These are phyloP conservation scores for Beris chalybata DNA, from an alignment of 2,888 invertebrate species.

Conservation along the genomic window DNA sequence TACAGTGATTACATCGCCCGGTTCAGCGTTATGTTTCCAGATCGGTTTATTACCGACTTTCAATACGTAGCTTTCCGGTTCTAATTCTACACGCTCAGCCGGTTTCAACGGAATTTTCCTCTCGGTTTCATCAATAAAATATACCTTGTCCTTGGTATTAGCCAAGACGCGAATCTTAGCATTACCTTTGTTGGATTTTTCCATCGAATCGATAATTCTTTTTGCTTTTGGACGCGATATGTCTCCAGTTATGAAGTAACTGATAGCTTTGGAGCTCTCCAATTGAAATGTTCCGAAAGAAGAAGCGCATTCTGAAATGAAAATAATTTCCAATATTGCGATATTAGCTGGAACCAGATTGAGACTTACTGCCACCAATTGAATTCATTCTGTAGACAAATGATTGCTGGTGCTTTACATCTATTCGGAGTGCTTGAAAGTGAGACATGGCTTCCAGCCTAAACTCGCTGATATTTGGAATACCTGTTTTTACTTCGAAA, in stretches of 20 bases:
- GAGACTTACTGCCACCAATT: too few relatives aligned
- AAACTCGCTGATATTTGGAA: constrained; percentile 39
- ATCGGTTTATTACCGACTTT: neutral
- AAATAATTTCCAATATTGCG: neutral
- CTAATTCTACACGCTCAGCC: too few relatives aligned
- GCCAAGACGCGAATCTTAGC: constrained; percentile 13
- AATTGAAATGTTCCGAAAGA: constrained; percentile 12
- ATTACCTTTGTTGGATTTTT: constrained; percentile 19
- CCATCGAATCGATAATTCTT: neutral
- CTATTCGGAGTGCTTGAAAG: constrained; percentile 45
- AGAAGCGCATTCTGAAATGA: constrained; percentile 16
- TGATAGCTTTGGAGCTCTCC: constrained; percentile 19
- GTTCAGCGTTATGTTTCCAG: constrained; percentile 35
- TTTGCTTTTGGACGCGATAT: neutral
- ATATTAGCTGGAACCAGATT: too few relatives aligned
- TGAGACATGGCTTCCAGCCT: constrained; percentile 40
- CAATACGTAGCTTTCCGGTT: neutral
- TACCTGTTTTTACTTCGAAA: constrained; percentile 45
- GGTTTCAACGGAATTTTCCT: too few relatives aligned
- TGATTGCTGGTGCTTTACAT: neutral
- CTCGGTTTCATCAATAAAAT: too few relatives aligned
- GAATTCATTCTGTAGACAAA: neutral
- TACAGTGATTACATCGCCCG: constrained; percentile 54
- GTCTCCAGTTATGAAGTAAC: constrained; percentile 27
- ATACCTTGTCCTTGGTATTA: too few relatives aligned